Conservation (phyloP, 2,888 invertebrate species). For the Hermaeophaga mercurialis region DNA sequence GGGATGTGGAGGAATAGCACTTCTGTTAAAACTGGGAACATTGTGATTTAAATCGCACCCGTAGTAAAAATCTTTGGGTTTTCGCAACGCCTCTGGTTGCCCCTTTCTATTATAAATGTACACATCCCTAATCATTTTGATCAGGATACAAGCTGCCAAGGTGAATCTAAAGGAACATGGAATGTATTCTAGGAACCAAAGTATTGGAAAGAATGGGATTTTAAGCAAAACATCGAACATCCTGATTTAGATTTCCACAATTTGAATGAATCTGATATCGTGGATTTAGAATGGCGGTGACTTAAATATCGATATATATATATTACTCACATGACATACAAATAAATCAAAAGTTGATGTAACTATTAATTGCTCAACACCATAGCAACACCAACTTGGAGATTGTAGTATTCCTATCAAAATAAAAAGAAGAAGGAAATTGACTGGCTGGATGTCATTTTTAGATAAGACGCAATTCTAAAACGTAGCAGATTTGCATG, state of each 20-base stretch:
- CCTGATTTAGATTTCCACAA: neutral
- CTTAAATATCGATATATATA: neutral
- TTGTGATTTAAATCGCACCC: neutral
- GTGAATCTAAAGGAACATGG: conserved; percentile 38
- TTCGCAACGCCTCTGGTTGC: conserved; percentile 32
- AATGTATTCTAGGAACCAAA: conserved; percentile 39
- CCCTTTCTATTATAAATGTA: conserved; percentile 32
- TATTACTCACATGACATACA: too few relatives aligned
- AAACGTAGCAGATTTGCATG: too few relatives aligned
- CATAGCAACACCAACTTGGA: too few relatives aligned
- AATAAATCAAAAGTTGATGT: too few relatives aligned
- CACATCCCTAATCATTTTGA: conserved; percentile 37
- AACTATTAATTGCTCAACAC: too few relatives aligned
- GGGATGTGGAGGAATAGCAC: neutral
- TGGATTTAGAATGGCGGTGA: neutral
- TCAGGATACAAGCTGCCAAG: conserved; percentile 32
- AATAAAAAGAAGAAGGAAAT: too few relatives aligned
- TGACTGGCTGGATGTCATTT: too few relatives aligned
- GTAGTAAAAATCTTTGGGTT: conserved; percentile 1
- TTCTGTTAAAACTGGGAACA: neutral
- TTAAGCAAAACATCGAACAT: conserved; percentile 21
- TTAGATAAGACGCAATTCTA: too few relatives aligned
- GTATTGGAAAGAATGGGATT: conserved; percentile 34
- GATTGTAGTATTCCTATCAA: too few relatives aligned
- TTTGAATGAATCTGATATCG: neutral